phyloP scores from a whole-genome alignment of 2,797 vertebrate genomes.

The Eupleurogrammus muticus region DNA sequence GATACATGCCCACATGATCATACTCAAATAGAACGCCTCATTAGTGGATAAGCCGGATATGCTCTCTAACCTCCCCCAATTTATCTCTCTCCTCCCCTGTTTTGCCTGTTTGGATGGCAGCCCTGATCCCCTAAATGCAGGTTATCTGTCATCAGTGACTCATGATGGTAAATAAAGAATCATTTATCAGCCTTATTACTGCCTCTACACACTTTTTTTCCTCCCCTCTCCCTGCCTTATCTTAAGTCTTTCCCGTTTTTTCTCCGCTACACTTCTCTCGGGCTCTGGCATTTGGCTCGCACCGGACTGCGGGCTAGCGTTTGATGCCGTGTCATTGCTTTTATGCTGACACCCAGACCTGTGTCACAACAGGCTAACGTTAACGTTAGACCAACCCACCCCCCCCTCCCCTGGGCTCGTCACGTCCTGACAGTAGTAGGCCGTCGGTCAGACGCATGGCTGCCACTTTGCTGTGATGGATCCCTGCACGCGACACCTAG shows the following conservation, averaged over 20 bases:
- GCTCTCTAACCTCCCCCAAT: constrained; percentile 67
- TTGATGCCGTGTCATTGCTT: constrained; percentile 67
- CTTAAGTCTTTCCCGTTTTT: constrained; percentile 35
- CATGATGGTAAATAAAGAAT: constrained; percentile 75
- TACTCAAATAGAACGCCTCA: constrained; percentile 75
- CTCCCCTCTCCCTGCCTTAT: constrained; percentile 45
- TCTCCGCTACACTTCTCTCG: constrained; percentile 25
- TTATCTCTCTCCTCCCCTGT: constrained; percentile 51
- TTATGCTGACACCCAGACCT: constrained; percentile 72
- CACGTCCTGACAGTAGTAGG: constrained; percentile 79
- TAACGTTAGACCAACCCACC: constrained; percentile 34
- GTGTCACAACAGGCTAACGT: constrained; percentile 75
- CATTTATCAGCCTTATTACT: constrained; percentile 72
- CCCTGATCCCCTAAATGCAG: constrained; percentile 75
- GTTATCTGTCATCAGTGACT: constrained; percentile 80
- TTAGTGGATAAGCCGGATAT: constrained; percentile 74
- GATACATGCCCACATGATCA: constrained; percentile 70
- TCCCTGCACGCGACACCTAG: constrained; percentile 52
- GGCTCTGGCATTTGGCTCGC: constrained; percentile 49
- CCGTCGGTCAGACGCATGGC: constrained; percentile 73
- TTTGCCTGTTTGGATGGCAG: constrained; percentile 65
- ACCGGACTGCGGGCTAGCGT: constrained; percentile 35
- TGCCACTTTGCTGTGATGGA: constrained; percentile 62
- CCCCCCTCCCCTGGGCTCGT: constrained; percentile 49
- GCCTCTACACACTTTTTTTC: constrained; percentile 40